Percentiles rank a stretch among this genome's conserved stretches.
Evolutionary conservation across 1,140 invertebrate species (phyloP).

Genomic region (Aradophagus sp.): DNA sequence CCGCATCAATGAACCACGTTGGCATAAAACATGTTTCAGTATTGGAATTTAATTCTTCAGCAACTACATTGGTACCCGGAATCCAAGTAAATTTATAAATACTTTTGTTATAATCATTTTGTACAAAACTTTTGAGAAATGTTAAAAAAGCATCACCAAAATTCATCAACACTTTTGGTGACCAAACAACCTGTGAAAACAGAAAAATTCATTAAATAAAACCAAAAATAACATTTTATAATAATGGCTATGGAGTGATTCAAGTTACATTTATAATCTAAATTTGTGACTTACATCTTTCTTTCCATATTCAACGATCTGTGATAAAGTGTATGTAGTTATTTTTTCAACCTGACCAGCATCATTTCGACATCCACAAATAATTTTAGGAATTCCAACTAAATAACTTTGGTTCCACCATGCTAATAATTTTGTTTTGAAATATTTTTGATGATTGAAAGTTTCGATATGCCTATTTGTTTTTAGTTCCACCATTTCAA

Average conservation of each 20-base stretch:
- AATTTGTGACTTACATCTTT: no score
- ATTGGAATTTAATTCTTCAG: slow-evolving; percentile 9
- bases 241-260: no score
- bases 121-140: slow-evolving; percentile 72
- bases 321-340: slow-evolving; percentile 66
- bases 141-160: slow-evolving; percentile 74
- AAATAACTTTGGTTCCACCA: slow-evolving; percentile 88
- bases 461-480: slow-evolving; percentile 76
- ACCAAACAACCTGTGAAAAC: slow-evolving; percentile 74
- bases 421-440: slow-evolving; percentile 72
- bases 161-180: slow-evolving; percentile 74
- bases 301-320: slow-evolving; percentile 56
- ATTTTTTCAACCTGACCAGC: slow-evolving; percentile 78
- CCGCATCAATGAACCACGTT: slow-evolving; percentile 27
- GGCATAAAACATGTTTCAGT: slow-evolving; percentile 55
- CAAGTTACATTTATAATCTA: no score
- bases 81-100: slow-evolving; percentile 73
- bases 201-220: background rate
- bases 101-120: slow-evolving; percentile 67
- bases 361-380: slow-evolving; percentile 83
- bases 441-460: slow-evolving; percentile 72
- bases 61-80: slow-evolving; percentile 46
- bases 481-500: slow-evolving; percentile 79
- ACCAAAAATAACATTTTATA: background rate
- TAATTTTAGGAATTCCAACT: slow-evolving; percentile 78